Evolutionary conservation across 2,797 vertebrate species (phyloP).

Genomic region (Acanthis flammea): DNA sequence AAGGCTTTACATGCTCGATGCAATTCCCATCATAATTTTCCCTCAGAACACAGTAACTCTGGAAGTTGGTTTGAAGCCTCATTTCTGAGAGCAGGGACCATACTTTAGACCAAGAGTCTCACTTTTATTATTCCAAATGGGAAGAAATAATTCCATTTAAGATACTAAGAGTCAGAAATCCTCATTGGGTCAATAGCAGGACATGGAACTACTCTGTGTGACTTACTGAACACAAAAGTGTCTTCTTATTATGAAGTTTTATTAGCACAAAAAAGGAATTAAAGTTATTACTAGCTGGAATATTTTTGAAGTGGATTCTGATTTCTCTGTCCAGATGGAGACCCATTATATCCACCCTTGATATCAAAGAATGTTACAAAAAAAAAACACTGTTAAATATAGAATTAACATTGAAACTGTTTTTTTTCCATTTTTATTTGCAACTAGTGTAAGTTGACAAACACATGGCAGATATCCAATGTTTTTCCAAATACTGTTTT

Average conservation of each 20-base stretch:
- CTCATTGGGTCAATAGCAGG: background rate
- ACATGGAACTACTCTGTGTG: background rate
- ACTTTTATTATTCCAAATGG: rapidly evolving
- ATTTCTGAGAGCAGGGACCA: background rate
- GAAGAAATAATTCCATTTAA: background rate
- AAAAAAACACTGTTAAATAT: background rate
- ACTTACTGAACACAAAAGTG: background rate
- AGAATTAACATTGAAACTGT: background rate
- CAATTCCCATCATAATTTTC: background rate
- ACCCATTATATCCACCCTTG: background rate
- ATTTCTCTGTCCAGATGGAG: background rate
- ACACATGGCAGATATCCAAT: background rate
- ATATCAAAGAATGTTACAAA: background rate
- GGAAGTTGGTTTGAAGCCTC: background rate
- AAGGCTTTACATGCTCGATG: background rate
- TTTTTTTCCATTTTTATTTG: background rate
- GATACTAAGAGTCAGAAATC: background rate
- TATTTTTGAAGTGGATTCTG: background rate
- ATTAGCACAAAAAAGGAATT: background rate
- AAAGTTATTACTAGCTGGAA: background rate
- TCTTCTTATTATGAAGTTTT: background rate
- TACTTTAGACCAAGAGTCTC: rapidly evolving
- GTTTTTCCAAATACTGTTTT: background rate
- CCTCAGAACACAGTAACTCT: background rate
- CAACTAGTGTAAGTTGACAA: background rate